phyloP scores from a whole-genome alignment of 2,888 invertebrate species.

The Caenorhabditis sulstoni region DNA sequence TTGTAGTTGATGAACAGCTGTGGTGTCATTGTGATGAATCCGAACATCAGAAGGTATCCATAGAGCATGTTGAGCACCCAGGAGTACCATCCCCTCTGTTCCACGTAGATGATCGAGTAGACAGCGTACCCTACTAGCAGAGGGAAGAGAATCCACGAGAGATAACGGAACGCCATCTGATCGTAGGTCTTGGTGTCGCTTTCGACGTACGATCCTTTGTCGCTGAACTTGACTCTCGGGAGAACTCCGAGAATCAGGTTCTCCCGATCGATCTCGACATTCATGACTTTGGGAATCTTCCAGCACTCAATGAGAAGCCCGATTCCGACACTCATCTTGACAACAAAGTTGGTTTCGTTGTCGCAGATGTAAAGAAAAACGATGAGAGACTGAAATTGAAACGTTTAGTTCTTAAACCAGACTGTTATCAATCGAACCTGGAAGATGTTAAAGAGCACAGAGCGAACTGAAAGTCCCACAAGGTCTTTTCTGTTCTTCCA shows the following conservation, averaged over 20 bases:
- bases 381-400: slow-evolving; percentile 87
- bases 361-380: slow-evolving; percentile 97
- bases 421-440: slow-evolving; percentile 42
- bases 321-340: slow-evolving; percentile 92
- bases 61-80: slow-evolving; percentile 96
- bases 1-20: slow-evolving; percentile 97
- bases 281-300: slow-evolving; percentile 92
- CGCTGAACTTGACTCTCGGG: slow-evolving; percentile 89
- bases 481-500: slow-evolving; percentile 98
- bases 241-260: slow-evolving; percentile 87
- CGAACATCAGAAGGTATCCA: slow-evolving; percentile 96
- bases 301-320: slow-evolving; percentile 97
- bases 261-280: slow-evolving; percentile 64
- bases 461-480: slow-evolving; percentile 93
- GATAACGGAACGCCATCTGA: slow-evolving; percentile 91
- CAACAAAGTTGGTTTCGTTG: slow-evolving; percentile 97
- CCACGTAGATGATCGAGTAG: slow-evolving; percentile 94
- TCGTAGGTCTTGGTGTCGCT: slow-evolving; percentile 96
- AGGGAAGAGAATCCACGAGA: slow-evolving; percentile 96
- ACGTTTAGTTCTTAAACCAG: background rate
- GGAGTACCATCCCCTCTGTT: slow-evolving; percentile 97
- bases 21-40: slow-evolving; percentile 99
- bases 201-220: slow-evolving; percentile 96
- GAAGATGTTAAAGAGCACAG: slow-evolving; percentile 98
- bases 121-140: slow-evolving; percentile 93